Evolutionary conservation across 30 jellyfish, hydroid and myxozoan genomes (phyloP), one percentile per base, ranked within the genome.

Genomic region (Pseudorhiza aurosa): DNA sequence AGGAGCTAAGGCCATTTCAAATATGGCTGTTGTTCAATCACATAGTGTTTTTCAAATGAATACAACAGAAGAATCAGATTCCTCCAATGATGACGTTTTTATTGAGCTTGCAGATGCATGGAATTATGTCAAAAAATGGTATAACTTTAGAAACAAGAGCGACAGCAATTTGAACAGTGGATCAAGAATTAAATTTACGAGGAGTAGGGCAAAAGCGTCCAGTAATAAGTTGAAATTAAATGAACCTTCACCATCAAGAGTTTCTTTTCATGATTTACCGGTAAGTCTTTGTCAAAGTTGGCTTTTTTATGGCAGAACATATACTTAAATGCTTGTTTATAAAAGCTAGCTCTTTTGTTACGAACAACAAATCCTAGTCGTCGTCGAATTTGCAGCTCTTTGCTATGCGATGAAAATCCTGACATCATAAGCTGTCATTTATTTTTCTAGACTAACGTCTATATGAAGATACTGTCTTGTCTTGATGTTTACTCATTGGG

Each of bases 401-500:
- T 3, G n/a, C n/a, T n/a, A 42, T 42, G 56, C 56, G 56, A 42
- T 42, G 17, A 42, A 42, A 8, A 42, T 9, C 9, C 56, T 42
- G 56, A 42, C 17, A 8, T 42, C 14, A 42, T 8, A 42, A 9
- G 56, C 17, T 59, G 12, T 25, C 22, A 24, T 37, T 47, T 45
- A n/a, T 63, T 26, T 45, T 40, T 43, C 18, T 36, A 93, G 99
- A 46, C 75, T 2, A 40, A 40, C 50, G 69, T 82, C 17, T 84
- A 69, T 31, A 76, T 85, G 40, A 42, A 93, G n/a, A 87, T 93
- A 15, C 82, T 93, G 11, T 87, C 99, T 0, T 81, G 39, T 24
- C 70, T 93, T 79, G 99, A 93, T 82, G 96, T 87, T 7, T 18
- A 29, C 24, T 55, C 96, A 21, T 62, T 93, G 71, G 83, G 95